Evolutionary conservation across 2,888 invertebrate genomes (phyloP).

Genomic region (Priocnemis perturbator): DNA sequence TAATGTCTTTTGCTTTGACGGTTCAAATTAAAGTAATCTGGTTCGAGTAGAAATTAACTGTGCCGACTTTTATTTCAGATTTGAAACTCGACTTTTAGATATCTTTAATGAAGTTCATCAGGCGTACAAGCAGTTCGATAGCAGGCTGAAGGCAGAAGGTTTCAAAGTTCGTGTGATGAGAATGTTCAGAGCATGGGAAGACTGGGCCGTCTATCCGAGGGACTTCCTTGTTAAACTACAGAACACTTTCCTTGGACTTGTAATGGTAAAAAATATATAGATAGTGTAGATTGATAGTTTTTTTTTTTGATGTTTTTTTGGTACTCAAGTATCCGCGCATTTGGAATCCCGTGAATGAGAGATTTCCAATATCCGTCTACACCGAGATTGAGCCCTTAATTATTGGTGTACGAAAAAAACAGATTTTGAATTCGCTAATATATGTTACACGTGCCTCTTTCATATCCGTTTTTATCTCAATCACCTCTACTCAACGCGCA

Average conservation of each 20-base stretch:
- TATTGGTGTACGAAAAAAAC: no score
- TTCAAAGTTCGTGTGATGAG: slow-evolving; percentile 93
- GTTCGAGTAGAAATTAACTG: slow-evolving; percentile 12
- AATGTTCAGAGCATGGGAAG: slow-evolving; percentile 97
- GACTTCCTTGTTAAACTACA: slow-evolving; percentile 92
- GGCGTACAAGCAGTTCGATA: slow-evolving; percentile 85
- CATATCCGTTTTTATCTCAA: no score
- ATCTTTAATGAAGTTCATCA: slow-evolving; percentile 87
- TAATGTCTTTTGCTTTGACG: slow-evolving; percentile 6
- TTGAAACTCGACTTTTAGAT: slow-evolving; percentile 87
- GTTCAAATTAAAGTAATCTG: no score
- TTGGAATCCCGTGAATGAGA: no score
- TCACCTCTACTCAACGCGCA: no score
- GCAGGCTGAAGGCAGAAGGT: slow-evolving; percentile 95
- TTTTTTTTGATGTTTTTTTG: no score
- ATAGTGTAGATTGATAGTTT: neutral
- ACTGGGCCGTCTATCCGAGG: slow-evolving; percentile 96
- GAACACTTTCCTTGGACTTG: slow-evolving; percentile 92
- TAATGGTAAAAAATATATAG: slow-evolving; percentile 54
- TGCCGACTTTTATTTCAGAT: slow-evolving; percentile 76
- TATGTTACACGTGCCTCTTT: no score
- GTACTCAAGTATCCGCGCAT: no score
- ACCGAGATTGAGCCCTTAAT: no score
- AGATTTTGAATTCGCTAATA: no score
- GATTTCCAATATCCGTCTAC: no score